phyloP scores from a whole-genome alignment of 1,140 invertebrate genomes.

The Lucilia cuprina region DNA sequence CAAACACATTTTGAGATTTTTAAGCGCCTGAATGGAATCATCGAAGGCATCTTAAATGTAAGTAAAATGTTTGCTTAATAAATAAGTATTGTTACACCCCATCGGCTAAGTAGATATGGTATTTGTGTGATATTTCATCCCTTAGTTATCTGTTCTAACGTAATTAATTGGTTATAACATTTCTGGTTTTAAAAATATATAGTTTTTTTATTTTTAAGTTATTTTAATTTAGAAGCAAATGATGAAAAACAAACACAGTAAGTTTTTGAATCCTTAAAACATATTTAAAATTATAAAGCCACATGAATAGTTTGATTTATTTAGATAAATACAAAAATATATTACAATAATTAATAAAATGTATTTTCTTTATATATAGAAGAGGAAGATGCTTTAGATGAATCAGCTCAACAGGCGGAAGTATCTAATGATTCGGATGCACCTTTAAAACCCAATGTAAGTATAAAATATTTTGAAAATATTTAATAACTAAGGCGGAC shows the following conservation, averaged over 20 bases:
- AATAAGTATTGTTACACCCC: neutral
- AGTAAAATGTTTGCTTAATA: neutral
- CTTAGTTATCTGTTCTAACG: neutral
- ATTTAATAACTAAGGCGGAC: too few species aligned
- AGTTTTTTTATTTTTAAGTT: neutral
- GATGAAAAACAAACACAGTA: neutral
- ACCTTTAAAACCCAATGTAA: constrained; percentile 58
- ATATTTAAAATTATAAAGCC: neutral
- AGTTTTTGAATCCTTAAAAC: neutral
- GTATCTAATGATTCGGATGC: constrained; percentile 60
- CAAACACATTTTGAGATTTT: neutral
- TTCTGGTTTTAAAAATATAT: neutral
- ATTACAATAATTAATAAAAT: neutral
- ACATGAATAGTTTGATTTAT: neutral
- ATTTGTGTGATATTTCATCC: neutral
- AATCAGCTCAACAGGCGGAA: constrained; percentile 56
- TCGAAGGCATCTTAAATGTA: neutral
- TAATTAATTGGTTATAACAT: neutral
- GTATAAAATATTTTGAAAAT: constrained; percentile 41
- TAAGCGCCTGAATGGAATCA: neutral
- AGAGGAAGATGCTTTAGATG: constrained; percentile 57
- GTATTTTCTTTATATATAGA: constrained; percentile 42
- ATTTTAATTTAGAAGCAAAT: neutral
- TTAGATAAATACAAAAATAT: neutral
- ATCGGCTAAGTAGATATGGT: too few species aligned